phyloP scores from a whole-genome alignment of 2,113 vertebrate species.

The Piaya cayana region DNA sequence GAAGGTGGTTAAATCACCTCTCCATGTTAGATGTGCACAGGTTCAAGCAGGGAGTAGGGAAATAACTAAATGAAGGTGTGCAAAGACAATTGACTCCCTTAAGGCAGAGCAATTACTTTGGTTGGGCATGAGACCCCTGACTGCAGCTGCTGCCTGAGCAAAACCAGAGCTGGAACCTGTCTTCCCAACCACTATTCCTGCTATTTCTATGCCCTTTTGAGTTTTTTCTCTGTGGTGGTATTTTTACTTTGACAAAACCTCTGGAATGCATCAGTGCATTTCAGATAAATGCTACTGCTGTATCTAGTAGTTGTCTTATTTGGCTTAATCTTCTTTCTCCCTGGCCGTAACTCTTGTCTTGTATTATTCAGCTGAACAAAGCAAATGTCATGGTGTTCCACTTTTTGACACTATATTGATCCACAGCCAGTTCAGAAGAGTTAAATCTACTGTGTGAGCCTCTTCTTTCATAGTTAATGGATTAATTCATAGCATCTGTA shows the following conservation, averaged over 20 bases:
- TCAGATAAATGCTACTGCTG: not conserved
- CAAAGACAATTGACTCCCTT: not conserved
- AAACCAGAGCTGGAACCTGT: not conserved
- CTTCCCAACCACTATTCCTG: not conserved
- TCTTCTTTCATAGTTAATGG: not conserved
- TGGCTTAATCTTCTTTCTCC: not conserved
- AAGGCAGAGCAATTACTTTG: not conserved
- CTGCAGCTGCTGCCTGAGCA: not conserved
- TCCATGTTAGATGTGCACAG: not conserved
- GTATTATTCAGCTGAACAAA: not conserved
- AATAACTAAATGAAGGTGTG: not conserved
- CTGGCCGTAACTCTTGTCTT: not conserved
- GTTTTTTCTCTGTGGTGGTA: not conserved
- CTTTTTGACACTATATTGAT: not conserved
- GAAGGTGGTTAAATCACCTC: not conserved
- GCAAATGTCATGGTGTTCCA: not conserved
- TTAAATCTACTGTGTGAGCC: not conserved
- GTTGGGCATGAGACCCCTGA: not conserved
- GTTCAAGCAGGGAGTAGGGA: not conserved
- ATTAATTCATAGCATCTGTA: constrained; percentile 26
- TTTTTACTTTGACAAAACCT: not conserved
- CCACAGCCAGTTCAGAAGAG: not conserved
- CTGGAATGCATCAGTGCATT: not conserved
- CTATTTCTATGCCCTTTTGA: not conserved
- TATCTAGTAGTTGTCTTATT: not conserved